A percentile compares a stretch with the other conserved stretches of the same genome.
These are phyloP conservation scores for Podotricha telesiphe DNA, from an alignment of 2,888 invertebrate species.

Conservation along the genomic window DNA sequence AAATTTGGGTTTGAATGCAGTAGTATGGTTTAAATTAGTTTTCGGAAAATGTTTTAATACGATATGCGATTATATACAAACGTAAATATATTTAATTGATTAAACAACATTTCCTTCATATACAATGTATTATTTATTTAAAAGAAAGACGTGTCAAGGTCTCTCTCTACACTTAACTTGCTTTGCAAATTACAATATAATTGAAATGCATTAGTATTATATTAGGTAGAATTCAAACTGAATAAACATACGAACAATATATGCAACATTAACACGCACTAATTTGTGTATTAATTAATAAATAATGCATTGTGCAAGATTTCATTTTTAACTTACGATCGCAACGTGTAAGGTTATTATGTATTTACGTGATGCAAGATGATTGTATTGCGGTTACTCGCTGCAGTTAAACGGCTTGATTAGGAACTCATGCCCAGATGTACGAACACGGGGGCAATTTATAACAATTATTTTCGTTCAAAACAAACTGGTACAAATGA, in stretches of 20 bases:
- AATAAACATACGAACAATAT: not conserved
- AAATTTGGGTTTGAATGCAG: no score
- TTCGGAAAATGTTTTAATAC: not conserved
- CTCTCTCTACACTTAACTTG: not conserved
- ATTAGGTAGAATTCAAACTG: no score
- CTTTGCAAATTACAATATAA: not conserved
- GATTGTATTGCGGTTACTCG: constrained; percentile 13
- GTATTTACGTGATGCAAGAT: constrained; percentile 24
- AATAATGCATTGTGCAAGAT: constrained; percentile 19
- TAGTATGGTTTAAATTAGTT: no score
- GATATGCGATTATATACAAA: not conserved
- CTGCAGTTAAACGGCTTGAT: constrained; percentile 1
- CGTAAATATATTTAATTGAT: not conserved
- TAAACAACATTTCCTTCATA: no score
- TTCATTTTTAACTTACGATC: constrained; percentile 26
- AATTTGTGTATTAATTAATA: constrained; percentile 16
- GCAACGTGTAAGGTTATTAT: constrained; percentile 24
- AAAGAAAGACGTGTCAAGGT: not conserved
- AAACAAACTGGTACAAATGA: constrained; percentile 30
- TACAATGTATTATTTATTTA: not conserved
- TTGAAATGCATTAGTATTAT: not conserved
- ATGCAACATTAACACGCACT: constrained; percentile 10
- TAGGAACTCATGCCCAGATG: constrained; percentile 9
- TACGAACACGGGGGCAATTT: constrained; percentile 23
- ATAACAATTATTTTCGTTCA: constrained; percentile 14